Evolutionary conservation across 2,888 invertebrate genomes (phyloP).

Genomic region (Acrobasis consociella): DNA sequence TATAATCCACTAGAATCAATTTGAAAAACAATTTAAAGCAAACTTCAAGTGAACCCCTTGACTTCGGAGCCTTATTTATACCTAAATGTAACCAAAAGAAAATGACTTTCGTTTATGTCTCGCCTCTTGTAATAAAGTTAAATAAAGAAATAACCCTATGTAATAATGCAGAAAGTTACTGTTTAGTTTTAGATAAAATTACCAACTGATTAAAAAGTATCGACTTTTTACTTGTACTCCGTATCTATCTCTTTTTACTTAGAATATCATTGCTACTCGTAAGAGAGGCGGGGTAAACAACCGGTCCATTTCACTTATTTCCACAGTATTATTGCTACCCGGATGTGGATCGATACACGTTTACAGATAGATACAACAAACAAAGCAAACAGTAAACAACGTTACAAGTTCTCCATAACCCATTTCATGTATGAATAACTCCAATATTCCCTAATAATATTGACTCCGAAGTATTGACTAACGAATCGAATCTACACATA

Average conservation of each 20-base stretch:
- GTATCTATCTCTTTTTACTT: background rate
- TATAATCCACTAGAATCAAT: too few relatives aligned
- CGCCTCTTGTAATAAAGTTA: too few relatives aligned
- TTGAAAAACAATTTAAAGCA: too few relatives aligned
- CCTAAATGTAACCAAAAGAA: too few relatives aligned
- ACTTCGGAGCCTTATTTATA: too few relatives aligned
- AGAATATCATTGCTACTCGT: conserved; percentile 3
- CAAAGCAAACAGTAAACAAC: conserved; percentile 27
- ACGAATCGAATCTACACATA: conserved; percentile 52
- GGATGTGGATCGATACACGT: conserved; percentile 29
- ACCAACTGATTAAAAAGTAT: background rate
- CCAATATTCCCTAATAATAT: conserved; percentile 46
- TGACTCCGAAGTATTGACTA: conserved; percentile 54
- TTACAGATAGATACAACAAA: conserved; percentile 30
- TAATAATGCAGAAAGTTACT: too few relatives aligned
- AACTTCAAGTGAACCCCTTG: too few relatives aligned
- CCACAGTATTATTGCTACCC: conserved; percentile 38
- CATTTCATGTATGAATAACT: conserved; percentile 39
- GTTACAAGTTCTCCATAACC: conserved; percentile 27
- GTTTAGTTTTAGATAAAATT: too few relatives aligned
- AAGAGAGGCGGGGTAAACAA: conserved; percentile 44
- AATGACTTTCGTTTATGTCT: too few relatives aligned
- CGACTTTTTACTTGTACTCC: background rate
- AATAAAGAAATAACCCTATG: too few relatives aligned
- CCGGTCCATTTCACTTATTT: conserved; percentile 49